Evolutionary conservation across 2,797 vertebrate species (phyloP).

Genomic region (Gallinago solitaria): DNA sequence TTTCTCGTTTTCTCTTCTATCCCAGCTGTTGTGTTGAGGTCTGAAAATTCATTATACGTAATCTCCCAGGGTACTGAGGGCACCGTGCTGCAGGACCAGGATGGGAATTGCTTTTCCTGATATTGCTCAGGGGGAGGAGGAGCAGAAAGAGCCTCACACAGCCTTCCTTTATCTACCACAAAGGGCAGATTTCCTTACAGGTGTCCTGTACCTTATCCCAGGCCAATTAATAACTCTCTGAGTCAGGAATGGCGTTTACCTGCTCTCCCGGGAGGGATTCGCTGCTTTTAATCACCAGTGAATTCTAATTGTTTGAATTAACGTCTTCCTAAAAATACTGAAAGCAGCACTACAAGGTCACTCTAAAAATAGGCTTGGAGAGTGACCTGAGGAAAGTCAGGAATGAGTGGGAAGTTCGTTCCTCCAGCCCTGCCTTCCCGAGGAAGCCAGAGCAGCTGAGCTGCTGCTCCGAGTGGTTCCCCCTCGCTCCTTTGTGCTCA

Average conservation of each 20-base stretch:
- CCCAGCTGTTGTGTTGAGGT: neutral
- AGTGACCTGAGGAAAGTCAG: neutral
- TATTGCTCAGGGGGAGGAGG: neutral
- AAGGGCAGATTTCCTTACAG: neutral
- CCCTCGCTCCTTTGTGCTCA: neutral
- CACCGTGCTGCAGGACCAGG: neutral
- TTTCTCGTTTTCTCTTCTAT: neutral
- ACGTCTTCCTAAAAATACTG: slow-evolving; percentile 9
- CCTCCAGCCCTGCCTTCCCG: neutral
- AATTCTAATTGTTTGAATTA: neutral
- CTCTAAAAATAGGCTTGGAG: slow-evolving; percentile 7
- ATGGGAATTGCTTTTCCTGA: neutral
- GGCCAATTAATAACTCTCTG: neutral
- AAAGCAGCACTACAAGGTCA: neutral
- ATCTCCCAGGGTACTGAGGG: neutral
- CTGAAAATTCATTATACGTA: neutral
- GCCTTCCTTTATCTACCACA: neutral
- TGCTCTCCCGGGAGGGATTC: neutral
- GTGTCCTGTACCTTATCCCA: neutral
- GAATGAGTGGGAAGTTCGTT: neutral
- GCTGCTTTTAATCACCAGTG: neutral
- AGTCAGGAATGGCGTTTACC: neutral
- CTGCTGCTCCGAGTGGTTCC: neutral
- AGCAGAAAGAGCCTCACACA: neutral
- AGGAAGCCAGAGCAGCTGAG: neutral